A percentile compares a stretch with the other conserved stretches of the same genome.
phyloP scores from a whole-genome alignment of 2,113 vertebrate genomes.

The Prunella himalayana region DNA sequence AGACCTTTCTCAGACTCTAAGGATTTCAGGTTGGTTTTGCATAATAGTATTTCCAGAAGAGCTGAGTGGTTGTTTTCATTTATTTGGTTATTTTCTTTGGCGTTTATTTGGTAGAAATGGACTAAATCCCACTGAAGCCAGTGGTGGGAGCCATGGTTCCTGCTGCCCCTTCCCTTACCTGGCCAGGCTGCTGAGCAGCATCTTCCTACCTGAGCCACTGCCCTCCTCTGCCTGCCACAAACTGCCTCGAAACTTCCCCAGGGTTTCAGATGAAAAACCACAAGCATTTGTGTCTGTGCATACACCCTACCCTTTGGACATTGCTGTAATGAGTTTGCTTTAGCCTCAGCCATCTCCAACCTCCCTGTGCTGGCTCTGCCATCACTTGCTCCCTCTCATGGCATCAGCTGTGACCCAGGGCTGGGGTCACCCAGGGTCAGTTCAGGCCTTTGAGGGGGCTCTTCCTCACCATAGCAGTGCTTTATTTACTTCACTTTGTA shows the following conservation, averaged over 20 bases:
- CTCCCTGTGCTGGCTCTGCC: background rate
- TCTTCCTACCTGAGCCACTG: background rate
- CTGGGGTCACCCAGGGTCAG: background rate
- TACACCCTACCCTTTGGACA: background rate
- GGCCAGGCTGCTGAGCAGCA: background rate
- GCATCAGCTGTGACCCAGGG: background rate
- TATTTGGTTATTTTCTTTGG: background rate
- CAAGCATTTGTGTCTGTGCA: background rate
- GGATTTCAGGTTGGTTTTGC: background rate
- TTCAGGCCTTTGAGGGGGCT: background rate
- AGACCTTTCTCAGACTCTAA: background rate
- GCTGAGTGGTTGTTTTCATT: background rate
- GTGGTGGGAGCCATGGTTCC: background rate
- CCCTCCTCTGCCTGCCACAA: background rate
- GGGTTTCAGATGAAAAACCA: background rate
- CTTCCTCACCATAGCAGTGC: background rate
- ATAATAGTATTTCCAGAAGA: background rate
- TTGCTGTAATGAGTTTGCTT: background rate
- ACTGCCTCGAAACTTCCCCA: background rate
- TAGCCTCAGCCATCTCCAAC: background rate
- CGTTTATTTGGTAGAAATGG: background rate
- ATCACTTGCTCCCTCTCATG: background rate
- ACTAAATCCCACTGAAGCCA: background rate
- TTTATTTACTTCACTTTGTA: background rate
- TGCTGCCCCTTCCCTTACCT: background rate